Percentiles rank a stretch among this genome's conserved stretches.
These are phyloP conservation scores for Lamprologus sp. DNA, from an alignment of 2,113 vertebrate species.

Conservation along the genomic window DNA sequence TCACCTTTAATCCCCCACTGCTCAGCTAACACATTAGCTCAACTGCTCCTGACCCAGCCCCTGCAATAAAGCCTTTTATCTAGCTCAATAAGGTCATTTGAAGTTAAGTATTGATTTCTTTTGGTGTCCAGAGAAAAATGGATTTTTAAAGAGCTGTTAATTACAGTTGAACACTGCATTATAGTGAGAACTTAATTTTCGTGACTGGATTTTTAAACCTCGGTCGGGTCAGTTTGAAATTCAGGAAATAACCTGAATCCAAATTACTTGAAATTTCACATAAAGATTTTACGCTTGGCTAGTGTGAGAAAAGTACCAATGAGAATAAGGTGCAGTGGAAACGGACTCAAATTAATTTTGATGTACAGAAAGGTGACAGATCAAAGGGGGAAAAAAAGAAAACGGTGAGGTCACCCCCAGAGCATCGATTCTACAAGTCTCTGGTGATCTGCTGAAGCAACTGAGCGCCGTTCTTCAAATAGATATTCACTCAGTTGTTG, in stretches of 20 bases:
- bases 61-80: conserved; percentile 71
- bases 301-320: background rate
- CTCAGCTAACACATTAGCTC: conserved; percentile 70
- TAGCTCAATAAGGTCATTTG: conserved; percentile 64
- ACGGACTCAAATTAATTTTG: background rate
- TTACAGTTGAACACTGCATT: conserved; percentile 62
- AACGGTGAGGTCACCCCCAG: background rate
- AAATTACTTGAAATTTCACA: background rate
- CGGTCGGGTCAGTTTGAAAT: background rate
- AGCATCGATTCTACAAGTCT: background rate
- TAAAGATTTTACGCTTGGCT: background rate
- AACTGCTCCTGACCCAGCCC: conserved; percentile 54
- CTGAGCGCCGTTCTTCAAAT: background rate
- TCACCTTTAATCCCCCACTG: conserved; percentile 69
- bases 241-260: background rate
- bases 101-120: conserved; percentile 74
- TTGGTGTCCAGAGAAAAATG: conserved; percentile 68
- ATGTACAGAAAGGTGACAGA: background rate
- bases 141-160: conserved; percentile 75
- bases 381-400: background rate
- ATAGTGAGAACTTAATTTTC: conserved; percentile 56
- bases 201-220: conserved; percentile 28
- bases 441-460: background rate
- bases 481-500: background rate
- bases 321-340: background rate